Evolutionary conservation across 2,113 vertebrate genomes (phyloP), one percentile per base, ranked within the genome.

Genomic region (Colossoma macropomum): DNA sequence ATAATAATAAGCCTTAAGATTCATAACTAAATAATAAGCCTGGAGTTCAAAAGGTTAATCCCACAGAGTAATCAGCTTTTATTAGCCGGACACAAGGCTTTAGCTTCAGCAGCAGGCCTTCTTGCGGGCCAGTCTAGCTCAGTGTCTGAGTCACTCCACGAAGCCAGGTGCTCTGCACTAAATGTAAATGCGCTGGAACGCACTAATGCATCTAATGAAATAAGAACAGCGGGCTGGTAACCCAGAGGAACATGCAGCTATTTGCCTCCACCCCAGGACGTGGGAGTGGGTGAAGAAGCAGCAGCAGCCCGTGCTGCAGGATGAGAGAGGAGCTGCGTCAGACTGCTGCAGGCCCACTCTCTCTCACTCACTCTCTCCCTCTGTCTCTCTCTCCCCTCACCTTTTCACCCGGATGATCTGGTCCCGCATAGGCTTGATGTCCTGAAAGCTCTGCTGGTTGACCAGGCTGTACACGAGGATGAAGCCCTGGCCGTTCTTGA

Each of bases 381-480:
- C 27, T 17, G n/a, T 12, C 41, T 8, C 54, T 23, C 54, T 73
- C 54, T 23, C 54, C 71, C 90, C 85, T 93, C 90, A 97, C 96
- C 97, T 96, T 95, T 98, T 98, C 83, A 97, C 97, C 86, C 97
- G 96, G 90, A 97, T 98, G 95, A 98, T 98, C 94, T 98, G 97
- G 89, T 98, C 97, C 86, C 97, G 93, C 97, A 98, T 98, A 80
- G 97, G 97, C 86, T 96, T 96, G 89, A 98, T 98, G 94, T 98
- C 97, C 92, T 98, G 97, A 93, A 98, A 98, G 95, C 96, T 97
- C 90, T 98, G 97, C 93, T 98, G 97, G 95, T 98, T 98, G 84
- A 98, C 96, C 11, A 98, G 93, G 91, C 97, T 98, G 94, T 98
- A 98, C 87, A 98, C 97, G 63, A 98, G 90, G 73, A 98, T 97